These are phyloP conservation scores for Loriculus beryllinus DNA, from an alignment of 2,797 vertebrate genomes.

Conservation along the genomic window DNA sequence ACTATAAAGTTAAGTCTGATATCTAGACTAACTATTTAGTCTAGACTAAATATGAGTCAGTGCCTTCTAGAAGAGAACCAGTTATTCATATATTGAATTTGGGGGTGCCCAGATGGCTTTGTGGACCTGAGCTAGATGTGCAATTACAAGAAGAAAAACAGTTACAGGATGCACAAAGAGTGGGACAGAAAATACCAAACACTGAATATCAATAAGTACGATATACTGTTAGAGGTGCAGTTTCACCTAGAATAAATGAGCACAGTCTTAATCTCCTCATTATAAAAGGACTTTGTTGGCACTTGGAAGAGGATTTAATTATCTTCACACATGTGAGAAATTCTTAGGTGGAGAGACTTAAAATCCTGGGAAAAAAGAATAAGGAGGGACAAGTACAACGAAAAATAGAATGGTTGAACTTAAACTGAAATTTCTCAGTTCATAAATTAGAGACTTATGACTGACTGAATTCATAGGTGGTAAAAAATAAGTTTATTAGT, in stretches of 20 bases:
- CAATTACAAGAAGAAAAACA: background rate
- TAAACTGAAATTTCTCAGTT: background rate
- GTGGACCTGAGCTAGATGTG: background rate
- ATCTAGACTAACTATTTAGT: background rate
- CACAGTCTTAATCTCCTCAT: background rate
- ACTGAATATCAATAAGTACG: background rate
- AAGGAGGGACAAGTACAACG: background rate
- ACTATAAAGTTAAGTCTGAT: background rate
- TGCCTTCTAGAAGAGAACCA: background rate
- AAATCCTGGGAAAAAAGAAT: background rate
- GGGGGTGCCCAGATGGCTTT: background rate
- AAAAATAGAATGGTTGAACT: background rate
- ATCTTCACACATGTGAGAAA: background rate
- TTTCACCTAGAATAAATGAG: background rate
- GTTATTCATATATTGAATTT: background rate
- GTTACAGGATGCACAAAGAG: background rate
- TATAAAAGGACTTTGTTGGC: background rate
- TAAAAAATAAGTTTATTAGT: background rate
- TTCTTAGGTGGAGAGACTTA: background rate
- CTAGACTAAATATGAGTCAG: background rate
- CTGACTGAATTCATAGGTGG: background rate
- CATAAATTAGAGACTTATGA: background rate
- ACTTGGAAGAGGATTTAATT: background rate
- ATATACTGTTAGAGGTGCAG: background rate
- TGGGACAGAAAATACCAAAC: background rate